A percentile compares a stretch with the other conserved stretches of the same genome.
Evolutionary conservation across 2,888 invertebrate species (phyloP).

Genomic region (Eustalomyia histrio): DNA sequence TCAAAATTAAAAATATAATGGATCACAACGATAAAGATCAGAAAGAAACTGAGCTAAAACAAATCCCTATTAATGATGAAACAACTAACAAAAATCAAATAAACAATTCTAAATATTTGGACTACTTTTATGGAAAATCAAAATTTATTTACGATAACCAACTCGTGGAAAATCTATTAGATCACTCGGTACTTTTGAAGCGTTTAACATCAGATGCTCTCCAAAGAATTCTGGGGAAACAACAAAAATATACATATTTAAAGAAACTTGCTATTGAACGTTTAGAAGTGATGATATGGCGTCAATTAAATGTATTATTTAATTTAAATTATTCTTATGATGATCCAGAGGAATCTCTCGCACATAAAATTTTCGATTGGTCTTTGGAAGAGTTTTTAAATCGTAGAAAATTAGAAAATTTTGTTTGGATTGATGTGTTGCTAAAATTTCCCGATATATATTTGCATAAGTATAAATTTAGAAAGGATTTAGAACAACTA

Average conservation of each 20-base stretch:
- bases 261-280: neutral
- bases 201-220: neutral
- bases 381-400: slow-evolving; percentile 16
- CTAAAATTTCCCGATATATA: neutral
- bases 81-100: neutral
- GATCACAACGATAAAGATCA: too few relatives aligned
- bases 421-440: slow-evolving; percentile 24
- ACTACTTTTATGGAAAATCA: too few relatives aligned
- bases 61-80: too few relatives aligned
- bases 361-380: slow-evolving; percentile 25
- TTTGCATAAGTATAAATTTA: neutral
- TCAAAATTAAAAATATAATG: too few relatives aligned
- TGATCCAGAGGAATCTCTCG: neutral
- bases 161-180: neutral
- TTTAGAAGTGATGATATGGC: neutral
- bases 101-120: too few relatives aligned
- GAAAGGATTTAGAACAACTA: slow-evolving; percentile 14
- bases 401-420: slow-evolving; percentile 2
- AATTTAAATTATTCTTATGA: neutral
- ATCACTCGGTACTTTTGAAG: neutral
- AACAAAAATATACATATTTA: slow-evolving; percentile 2
- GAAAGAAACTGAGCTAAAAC: too few relatives aligned
- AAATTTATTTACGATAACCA: neutral
- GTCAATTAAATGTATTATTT: neutral
- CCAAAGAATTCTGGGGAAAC: neutral